Conservation (phyloP, 2,797 vertebrate species). For the Silurus lanzhouensis region DNA sequence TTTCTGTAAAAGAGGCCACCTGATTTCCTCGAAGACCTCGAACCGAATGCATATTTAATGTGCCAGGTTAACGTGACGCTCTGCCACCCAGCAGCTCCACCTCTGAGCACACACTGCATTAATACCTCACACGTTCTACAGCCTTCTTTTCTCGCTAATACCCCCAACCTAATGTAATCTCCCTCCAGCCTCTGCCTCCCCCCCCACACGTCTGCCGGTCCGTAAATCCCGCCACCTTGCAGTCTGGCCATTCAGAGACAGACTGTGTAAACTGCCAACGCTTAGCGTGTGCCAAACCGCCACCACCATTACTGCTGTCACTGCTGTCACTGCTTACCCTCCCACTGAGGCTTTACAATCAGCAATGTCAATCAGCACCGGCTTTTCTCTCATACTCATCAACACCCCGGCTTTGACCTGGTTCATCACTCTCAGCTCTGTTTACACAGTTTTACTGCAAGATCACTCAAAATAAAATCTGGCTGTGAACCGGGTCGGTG, state of each 20-base stretch:
- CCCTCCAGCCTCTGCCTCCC: constrained; percentile 31
- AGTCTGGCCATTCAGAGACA: constrained; percentile 63
- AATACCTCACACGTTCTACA: constrained; percentile 68
- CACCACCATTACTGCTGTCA: constrained; percentile 24
- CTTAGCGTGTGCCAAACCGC: constrained; percentile 65
- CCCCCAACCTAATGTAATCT: constrained; percentile 38
- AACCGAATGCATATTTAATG: constrained; percentile 39
- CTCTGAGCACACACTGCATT: constrained; percentile 51
- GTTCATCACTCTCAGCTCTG: not conserved
- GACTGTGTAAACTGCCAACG: constrained; percentile 65
- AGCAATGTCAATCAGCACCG: constrained; percentile 76
- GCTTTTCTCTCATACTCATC: constrained; percentile 66
- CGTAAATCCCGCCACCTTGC: constrained; percentile 69
- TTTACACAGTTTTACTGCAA: not conserved
- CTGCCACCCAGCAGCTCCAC: constrained; percentile 60
- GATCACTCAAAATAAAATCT: not conserved
- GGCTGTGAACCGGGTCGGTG: not conserved
- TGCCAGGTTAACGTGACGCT: constrained; percentile 44
- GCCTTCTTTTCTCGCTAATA: constrained; percentile 46
- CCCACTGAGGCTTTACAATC: constrained; percentile 70
- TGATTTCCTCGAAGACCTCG: constrained; percentile 47
- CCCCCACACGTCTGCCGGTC: constrained; percentile 34
- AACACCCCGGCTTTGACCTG: not conserved
- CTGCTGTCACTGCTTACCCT: constrained; percentile 51
- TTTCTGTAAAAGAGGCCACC: constrained; percentile 49